A percentile compares a stretch with the other conserved stretches of the same genome.
These are phyloP conservation scores for Columba janthina DNA, from an alignment of 2,113 vertebrate species.

Conservation along the genomic window DNA sequence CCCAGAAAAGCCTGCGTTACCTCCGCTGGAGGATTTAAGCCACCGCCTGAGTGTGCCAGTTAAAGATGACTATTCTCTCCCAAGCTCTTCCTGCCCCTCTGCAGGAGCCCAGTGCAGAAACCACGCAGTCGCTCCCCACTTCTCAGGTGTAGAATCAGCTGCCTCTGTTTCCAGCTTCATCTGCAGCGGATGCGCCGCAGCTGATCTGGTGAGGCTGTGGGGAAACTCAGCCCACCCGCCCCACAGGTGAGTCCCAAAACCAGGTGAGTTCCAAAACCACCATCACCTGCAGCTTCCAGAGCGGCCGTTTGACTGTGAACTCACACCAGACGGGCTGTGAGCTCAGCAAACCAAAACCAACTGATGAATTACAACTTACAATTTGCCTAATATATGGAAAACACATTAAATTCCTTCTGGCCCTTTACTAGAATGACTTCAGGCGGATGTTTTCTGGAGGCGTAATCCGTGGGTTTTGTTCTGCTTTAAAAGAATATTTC, in stretches of 20 bases:
- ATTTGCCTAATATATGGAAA: accelerated
- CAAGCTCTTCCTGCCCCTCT: neutral
- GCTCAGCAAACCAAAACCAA: neutral
- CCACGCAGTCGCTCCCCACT: neutral
- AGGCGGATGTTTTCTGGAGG: neutral
- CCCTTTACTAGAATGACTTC: neutral
- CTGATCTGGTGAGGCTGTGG: too few species aligned
- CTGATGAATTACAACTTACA: accelerated
- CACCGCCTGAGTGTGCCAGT: neutral
- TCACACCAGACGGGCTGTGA: neutral
- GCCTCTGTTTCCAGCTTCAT: neutral
- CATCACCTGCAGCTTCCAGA: neutral
- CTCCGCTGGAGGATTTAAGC: neutral
- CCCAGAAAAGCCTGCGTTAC: slow-evolving; percentile 19
- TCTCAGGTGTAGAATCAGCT: neutral
- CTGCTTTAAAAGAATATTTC: neutral
- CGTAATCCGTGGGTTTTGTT: accelerated
- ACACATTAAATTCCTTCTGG: neutral
- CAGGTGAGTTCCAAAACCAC: neutral
- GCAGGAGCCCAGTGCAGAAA: neutral
- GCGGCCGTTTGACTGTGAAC: accelerated
- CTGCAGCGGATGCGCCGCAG: neutral
- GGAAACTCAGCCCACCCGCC: neutral
- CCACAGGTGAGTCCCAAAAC: neutral
- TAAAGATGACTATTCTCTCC: neutral